Conservation (phyloP, 2,113 vertebrate genomes). For the Meles meles region DNA sequence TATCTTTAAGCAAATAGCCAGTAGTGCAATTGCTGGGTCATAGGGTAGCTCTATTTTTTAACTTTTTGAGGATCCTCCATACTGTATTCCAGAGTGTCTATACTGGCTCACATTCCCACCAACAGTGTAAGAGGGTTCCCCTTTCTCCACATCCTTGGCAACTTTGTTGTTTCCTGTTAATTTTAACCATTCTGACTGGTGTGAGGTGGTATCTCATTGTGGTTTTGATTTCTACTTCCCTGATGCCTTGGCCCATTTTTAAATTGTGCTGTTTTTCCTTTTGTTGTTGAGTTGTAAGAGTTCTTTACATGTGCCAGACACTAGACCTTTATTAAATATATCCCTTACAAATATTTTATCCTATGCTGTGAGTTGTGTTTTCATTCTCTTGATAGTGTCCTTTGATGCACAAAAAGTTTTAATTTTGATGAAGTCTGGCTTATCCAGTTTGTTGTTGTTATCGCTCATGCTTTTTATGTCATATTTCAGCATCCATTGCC, state of each 20-base stretch:
- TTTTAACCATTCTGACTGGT: too few relatives aligned
- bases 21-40: too few relatives aligned
- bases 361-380: neutral
- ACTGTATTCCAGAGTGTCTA: too few relatives aligned
- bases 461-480: neutral
- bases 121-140: too few relatives aligned
- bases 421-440: neutral
- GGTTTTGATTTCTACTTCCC: neutral
- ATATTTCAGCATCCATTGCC: neutral
- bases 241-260: neutral
- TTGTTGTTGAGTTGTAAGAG: neutral
- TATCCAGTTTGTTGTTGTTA: neutral
- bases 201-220: neutral
- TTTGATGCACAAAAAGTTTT: neutral
- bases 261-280: neutral
- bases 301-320: neutral
- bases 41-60: too few relatives aligned
- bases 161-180: too few relatives aligned
- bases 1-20: too few relatives aligned
- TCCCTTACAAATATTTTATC: neutral
- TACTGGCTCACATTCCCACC: too few relatives aligned
- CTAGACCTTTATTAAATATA: neutral
- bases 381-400: neutral
- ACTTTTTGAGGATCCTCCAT: too few relatives aligned
- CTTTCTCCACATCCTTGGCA: too few relatives aligned